Evolutionary conservation across 2,113 vertebrate genomes (phyloP).

Genomic region (Chiloscyllium plagiosum): DNA sequence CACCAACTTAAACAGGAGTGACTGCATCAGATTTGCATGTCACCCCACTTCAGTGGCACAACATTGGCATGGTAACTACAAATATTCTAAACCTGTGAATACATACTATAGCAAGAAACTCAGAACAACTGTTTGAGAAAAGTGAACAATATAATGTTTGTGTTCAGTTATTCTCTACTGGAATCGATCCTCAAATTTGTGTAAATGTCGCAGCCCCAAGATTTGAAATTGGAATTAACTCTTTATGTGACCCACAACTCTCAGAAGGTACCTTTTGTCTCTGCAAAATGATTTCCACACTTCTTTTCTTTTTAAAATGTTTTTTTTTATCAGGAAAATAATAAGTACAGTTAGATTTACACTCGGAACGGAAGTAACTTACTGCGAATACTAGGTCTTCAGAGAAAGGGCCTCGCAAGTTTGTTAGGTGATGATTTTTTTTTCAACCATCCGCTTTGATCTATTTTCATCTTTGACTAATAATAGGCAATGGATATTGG

Average conservation of each 20-base stretch:
- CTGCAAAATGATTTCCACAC: not conserved
- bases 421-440: not conserved
- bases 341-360: conserved; percentile 33
- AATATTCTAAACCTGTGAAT: not conserved
- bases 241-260: not conserved
- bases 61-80: not conserved
- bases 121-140: not conserved
- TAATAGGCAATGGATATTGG: not conserved
- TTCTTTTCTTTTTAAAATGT: not conserved
- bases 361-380: not conserved
- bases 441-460: not conserved
- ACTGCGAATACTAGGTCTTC: not conserved
- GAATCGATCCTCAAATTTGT: not conserved
- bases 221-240: not conserved
- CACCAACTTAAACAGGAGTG: not conserved
- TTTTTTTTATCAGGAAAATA: not conserved
- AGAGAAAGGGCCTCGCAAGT: not conserved
- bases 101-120: not conserved
- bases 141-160: not conserved
- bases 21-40: not conserved
- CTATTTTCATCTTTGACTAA: not conserved
- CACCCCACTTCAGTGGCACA: too few relatives aligned
- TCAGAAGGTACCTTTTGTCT: too few relatives aligned
- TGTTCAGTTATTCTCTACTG: not conserved
- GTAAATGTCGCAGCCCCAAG: not conserved